Conservation (phyloP, 2,888 invertebrate genomes). For the Tipula vernalis region DNA sequence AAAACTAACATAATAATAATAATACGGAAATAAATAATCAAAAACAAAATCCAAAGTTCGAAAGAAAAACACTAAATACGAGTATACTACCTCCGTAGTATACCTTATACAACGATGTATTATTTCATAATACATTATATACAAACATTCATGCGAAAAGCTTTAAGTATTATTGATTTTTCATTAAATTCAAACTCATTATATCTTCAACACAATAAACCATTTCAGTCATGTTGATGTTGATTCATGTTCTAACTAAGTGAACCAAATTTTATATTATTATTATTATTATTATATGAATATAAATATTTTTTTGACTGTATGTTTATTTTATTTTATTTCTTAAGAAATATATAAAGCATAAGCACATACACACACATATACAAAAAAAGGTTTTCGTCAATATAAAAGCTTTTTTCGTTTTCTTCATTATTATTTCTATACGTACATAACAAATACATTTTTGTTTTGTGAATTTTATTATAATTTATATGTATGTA, state of each 20-base stretch:
- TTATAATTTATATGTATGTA: neutral
- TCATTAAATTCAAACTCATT: neutral
- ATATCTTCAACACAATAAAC: neutral
- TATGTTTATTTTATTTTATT: neutral
- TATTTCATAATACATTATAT: neutral
- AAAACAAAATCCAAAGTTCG: neutral
- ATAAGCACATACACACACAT: neutral
- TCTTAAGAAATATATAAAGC: neutral
- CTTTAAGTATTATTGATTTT: constrained; percentile 4
- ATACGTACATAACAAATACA: neutral
- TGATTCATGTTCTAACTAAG: neutral
- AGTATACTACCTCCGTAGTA: neutral
- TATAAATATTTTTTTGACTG: neutral
- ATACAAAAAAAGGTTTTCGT: neutral
- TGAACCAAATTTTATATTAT: neutral
- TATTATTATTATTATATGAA: neutral
- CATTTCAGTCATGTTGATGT: neutral
- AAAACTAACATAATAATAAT: neutral
- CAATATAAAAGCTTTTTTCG: neutral
- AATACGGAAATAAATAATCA: neutral
- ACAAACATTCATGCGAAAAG: neutral
- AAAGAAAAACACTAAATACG: neutral
- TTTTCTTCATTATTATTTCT: neutral
- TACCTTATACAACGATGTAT: neutral
- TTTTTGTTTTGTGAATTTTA: neutral